Evolutionary conservation across 2,888 invertebrate species (phyloP).

Genomic region (Fragum whitleyi): DNA sequence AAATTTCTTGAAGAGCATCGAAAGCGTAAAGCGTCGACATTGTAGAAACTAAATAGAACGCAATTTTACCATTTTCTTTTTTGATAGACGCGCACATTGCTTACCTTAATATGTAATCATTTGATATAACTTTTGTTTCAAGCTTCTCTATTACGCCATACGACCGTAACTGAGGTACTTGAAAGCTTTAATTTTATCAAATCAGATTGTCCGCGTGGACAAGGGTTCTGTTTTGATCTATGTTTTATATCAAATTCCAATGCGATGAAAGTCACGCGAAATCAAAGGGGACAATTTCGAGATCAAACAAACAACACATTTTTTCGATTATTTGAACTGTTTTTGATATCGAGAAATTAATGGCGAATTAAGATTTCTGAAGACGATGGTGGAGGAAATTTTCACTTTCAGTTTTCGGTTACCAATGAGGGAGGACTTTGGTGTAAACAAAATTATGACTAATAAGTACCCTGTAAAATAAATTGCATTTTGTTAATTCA

Average conservation of each 20-base stretch:
- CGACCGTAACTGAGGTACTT: no score
- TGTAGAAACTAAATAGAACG: no score
- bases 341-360: conserved; percentile 24
- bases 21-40: no score
- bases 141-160: no score
- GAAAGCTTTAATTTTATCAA: no score
- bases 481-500: not conserved
- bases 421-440: not conserved
- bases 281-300: conserved; percentile 29
- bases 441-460: not conserved
- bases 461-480: not conserved
- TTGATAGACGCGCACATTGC: no score
- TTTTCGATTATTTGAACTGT: conserved; percentile 31
- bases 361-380: conserved; percentile 20
- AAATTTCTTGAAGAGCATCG: no score
- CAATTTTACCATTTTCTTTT: no score
- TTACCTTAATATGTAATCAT: no score
- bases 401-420: not conserved
- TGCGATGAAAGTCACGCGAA: conserved; percentile 28
- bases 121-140: no score
- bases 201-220: not conserved
- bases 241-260: conserved; percentile 54
- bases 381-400: not conserved
- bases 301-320: conserved; percentile 22
- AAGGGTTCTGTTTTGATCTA: conserved; percentile 42